Base-by-base conservation (phyloP, 2,888 invertebrate genomes). In the Cheilosia scutellata region DNA sequence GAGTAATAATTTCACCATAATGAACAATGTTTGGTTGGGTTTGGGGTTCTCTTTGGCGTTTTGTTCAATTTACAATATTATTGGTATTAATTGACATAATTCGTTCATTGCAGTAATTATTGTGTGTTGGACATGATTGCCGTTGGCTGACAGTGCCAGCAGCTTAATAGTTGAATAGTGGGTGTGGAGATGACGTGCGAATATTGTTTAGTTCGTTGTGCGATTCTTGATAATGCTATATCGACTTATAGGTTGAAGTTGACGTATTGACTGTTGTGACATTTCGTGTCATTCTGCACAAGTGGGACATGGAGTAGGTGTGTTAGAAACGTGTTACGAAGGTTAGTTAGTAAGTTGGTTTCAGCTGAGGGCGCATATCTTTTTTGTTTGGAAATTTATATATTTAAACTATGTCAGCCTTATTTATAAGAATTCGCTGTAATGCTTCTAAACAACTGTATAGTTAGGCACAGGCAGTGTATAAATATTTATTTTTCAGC, bases 61-160 rank as follows among this genome's bases (percentile, higher is more conserved):
- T 20, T 90, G 90, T 90, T 90, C 90, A 90, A 90, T 90, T 90
- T 90, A 90, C 89, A 88, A 89, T 90, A 90, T 90, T 90, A 90
- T 90, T 90, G 90, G 89, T 88, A 90, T 90, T 90, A 90, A 90
- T 90, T 90, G 90, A 88, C 75, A 87, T 86, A 87, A 86, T 87
- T 86, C 82, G 74, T 77, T 78, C 82, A 78, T 66, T 44, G 47
- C 74, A 88, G 90, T 90, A 90, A 90, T 90, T 90, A 90, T 88
- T 89, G 90, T 88, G 88, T 90, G 90, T 51, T 89, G 55, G 82
- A 80, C 70, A 84, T 68, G 76, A 55, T 76, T 62, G 65, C 51
- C 63, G 55, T 20, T 71, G 71, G 57, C 55, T 60, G 31, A 7
- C 31, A 42, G 29, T 40, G 29, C 11, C 7, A 47, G 27, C 49